Evolutionary conservation across 2,797 vertebrate species (phyloP).

Genomic region (Phaenicophaeus curvirostris): DNA sequence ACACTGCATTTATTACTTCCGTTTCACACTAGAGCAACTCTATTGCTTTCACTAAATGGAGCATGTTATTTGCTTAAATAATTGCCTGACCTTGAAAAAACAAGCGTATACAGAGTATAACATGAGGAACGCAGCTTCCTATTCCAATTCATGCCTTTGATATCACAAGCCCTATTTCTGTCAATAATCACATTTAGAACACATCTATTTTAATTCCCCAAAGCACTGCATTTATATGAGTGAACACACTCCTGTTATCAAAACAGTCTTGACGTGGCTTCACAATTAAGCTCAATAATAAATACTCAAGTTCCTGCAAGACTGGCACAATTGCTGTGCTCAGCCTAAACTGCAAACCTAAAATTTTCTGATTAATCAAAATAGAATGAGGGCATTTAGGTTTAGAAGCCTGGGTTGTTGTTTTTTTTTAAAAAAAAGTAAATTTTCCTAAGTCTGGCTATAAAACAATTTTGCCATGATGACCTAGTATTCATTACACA

Average conservation of each 20-base stretch:
- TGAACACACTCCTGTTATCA: background rate
- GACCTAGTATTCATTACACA: background rate
- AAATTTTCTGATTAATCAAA: background rate
- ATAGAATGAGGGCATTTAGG: background rate
- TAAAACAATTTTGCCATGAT: background rate
- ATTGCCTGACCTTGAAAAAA: background rate
- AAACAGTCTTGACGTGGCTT: background rate
- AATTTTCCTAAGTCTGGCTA: background rate
- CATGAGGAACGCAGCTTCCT: background rate
- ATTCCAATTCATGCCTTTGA: background rate
- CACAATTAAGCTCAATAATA: no score
- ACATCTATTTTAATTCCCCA: background rate
- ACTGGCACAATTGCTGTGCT: background rate
- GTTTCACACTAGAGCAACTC: background rate
- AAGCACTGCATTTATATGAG: background rate
- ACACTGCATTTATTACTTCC: background rate
- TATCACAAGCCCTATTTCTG: slow-evolving; percentile 12
- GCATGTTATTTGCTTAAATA: slow-evolving; percentile 7
- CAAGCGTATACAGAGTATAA: background rate
- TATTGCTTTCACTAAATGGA: slow-evolving; percentile 35
- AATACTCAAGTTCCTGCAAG: background rate
- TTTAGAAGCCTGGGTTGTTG: background rate
- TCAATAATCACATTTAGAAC: slow-evolving; percentile 26
- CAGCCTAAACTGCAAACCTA: background rate
- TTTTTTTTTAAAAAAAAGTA: background rate